Evolutionary conservation across 37 sponge, comb jelly and placozoan species (phyloP).

Genomic region (Hormiphora californensis): DNA sequence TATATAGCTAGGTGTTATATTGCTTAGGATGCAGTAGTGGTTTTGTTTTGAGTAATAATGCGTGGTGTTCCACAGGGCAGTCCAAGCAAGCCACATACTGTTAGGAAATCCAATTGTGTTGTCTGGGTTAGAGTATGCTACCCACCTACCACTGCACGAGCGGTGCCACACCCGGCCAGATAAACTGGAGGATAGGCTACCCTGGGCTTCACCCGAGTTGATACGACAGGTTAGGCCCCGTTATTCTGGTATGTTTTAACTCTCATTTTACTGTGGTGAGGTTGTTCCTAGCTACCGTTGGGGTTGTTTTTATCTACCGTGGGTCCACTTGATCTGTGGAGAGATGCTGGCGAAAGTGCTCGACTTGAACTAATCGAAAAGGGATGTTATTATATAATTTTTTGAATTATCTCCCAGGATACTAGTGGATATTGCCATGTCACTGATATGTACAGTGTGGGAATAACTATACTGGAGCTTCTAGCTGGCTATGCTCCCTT

Average conservation of each 20-base stretch:
- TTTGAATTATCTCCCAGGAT: no score
- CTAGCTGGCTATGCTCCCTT: conserved; percentile 37
- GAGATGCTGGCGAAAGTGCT: no score
- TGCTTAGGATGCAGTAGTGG: no score
- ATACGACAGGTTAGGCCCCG: conserved; percentile 17
- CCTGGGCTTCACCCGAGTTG: conserved; percentile 49
- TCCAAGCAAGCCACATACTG: conserved; percentile 10
- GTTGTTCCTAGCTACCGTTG: no score
- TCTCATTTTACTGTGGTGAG: no score
- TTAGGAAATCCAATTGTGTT: background rate
- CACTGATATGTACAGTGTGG: conserved; percentile 45
- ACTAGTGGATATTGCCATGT: background rate
- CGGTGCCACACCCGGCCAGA: background rate
- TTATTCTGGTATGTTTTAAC: no score
- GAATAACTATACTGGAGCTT: conserved; percentile 23
- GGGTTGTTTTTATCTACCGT: no score
- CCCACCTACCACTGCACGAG: background rate
- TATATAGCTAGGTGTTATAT: no score
- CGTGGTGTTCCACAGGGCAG: background rate
- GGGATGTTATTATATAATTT: no score
- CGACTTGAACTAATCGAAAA: no score
- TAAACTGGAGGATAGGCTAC: background rate
- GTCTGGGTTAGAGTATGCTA: background rate
- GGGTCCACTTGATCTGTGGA: no score
- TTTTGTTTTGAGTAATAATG: background rate